Percentiles rank a stretch among this genome's conserved stretches.
These are phyloP conservation scores for Galeopsomyia nigrocyanea DNA, from an alignment of 2,888 invertebrate genomes.

Conservation along the genomic window DNA sequence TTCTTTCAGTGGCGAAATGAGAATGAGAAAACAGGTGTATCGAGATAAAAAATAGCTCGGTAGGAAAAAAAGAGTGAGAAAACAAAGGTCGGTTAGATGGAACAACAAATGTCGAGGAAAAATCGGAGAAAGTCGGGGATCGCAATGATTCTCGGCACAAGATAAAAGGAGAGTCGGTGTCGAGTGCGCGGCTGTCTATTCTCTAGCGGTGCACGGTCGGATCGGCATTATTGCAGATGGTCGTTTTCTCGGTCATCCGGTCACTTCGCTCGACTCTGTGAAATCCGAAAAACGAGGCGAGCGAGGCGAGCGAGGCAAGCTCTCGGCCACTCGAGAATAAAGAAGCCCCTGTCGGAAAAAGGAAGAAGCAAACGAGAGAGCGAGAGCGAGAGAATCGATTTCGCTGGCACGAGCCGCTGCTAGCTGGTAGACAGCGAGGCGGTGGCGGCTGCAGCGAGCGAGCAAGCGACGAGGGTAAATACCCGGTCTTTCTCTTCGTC, in stretches of 20 bases:
- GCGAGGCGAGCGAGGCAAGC: conserved; percentile 7
- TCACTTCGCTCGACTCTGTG: conserved; percentile 13
- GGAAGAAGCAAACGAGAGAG: conserved; percentile 36
- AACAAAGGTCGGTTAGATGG: too few relatives aligned
- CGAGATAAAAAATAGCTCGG: too few relatives aligned
- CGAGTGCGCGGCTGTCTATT: background rate
- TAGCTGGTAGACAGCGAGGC: background rate
- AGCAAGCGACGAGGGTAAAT: conserved; percentile 26
- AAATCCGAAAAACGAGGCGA: too few relatives aligned
- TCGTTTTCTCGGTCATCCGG: conserved; percentile 26
- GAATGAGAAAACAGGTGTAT: too few relatives aligned
- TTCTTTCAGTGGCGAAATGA: too few relatives aligned
- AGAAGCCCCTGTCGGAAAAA: background rate
- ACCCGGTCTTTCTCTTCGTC: conserved; percentile 16
- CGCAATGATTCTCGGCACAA: too few relatives aligned
- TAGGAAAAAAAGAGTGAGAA: too few relatives aligned
- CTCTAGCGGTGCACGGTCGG: background rate
- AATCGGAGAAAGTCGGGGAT: too few relatives aligned
- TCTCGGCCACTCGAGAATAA: conserved; percentile 1
- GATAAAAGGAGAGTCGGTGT: too few relatives aligned
- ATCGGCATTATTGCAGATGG: conserved; percentile 24
- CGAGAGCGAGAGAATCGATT: background rate
- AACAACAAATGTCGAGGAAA: too few relatives aligned
- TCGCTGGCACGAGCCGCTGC: background rate
- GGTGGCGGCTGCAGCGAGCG: background rate